Evolutionary conservation across 2,888 invertebrate genomes (phyloP).

Genomic region (Drosophila birchii): DNA sequence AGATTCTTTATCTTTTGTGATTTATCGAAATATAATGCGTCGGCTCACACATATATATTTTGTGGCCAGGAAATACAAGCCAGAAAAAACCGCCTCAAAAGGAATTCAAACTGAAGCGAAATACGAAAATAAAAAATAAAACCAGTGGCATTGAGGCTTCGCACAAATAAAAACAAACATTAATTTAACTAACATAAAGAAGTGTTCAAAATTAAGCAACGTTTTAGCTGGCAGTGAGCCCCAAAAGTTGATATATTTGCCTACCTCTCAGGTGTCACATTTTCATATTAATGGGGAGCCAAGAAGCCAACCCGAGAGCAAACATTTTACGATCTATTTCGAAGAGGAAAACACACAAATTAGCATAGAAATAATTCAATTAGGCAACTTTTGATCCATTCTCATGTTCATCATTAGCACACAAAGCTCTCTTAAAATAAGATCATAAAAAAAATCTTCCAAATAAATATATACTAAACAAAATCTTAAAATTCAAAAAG

Average conservation of each 20-base stretch:
- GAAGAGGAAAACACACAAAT: slow-evolving; percentile 48
- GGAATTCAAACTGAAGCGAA: slow-evolving; percentile 28
- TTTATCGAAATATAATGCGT: slow-evolving; percentile 58
- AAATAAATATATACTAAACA: slow-evolving; percentile 6
- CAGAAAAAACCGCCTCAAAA: slow-evolving; percentile 11
- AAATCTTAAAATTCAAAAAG: slow-evolving; percentile 22
- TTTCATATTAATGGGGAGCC: slow-evolving; percentile 47
- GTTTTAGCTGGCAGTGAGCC: slow-evolving; percentile 38
- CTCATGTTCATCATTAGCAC: slow-evolving; percentile 43
- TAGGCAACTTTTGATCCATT: slow-evolving; percentile 59
- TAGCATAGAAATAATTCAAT: slow-evolving; percentile 76
- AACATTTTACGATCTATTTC: slow-evolving; percentile 43
- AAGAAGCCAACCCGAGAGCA: slow-evolving; percentile 12
- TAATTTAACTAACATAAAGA: slow-evolving; percentile 56
- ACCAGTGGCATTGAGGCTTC: slow-evolving; percentile 72
- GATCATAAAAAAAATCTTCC: slow-evolving; percentile 38
- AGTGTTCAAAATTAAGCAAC: slow-evolving; percentile 53
- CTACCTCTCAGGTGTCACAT: slow-evolving; percentile 47
- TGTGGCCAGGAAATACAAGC: slow-evolving; percentile 59
- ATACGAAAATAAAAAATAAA: slow-evolving; percentile 52
- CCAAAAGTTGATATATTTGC: slow-evolving; percentile 53
- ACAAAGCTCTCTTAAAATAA: slow-evolving; percentile 62
- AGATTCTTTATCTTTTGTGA: slow-evolving; percentile 44
- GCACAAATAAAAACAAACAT: slow-evolving; percentile 59
- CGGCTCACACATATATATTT: slow-evolving; percentile 40